phyloP scores from a whole-genome alignment of 2,113 vertebrate species.

The Rhabdornis inornatus region DNA sequence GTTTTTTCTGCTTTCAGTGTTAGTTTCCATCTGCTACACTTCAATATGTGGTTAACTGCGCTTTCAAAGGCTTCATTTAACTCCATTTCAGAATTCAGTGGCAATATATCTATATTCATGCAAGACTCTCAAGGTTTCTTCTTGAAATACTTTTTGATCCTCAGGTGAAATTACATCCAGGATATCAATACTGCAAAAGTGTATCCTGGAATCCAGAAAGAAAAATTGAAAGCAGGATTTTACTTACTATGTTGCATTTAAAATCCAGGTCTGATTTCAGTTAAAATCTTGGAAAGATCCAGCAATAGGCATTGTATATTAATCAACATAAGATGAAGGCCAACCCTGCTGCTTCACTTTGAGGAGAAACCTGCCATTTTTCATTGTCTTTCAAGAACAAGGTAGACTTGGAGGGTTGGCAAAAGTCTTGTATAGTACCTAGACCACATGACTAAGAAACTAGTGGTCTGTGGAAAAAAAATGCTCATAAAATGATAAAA shows the following conservation, averaged over 20 bases:
- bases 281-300: conserved; percentile 22
- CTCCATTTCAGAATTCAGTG: background rate
- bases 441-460: background rate
- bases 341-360: background rate
- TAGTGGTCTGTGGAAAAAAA: background rate
- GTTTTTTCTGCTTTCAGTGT: background rate
- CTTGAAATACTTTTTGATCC: background rate
- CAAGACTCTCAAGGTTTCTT: background rate
- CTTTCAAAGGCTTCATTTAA: background rate
- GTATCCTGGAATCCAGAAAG: conserved; percentile 6
- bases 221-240: conserved; percentile 57
- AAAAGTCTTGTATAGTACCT: background rate
- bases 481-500: background rate
- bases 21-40: background rate
- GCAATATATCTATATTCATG: background rate
- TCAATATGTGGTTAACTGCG: background rate
- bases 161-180: conserved; percentile 41
- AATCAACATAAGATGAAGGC: conserved; percentile 21
- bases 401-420: background rate
- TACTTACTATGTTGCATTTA: background rate
- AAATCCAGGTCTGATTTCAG: conserved; percentile 41
- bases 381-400: background rate
- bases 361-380: background rate
- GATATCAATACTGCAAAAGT: background rate
- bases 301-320: background rate